Evolutionary conservation across 1,140 invertebrate genomes (phyloP).

Genomic region (Lordiphosa collinella): DNA sequence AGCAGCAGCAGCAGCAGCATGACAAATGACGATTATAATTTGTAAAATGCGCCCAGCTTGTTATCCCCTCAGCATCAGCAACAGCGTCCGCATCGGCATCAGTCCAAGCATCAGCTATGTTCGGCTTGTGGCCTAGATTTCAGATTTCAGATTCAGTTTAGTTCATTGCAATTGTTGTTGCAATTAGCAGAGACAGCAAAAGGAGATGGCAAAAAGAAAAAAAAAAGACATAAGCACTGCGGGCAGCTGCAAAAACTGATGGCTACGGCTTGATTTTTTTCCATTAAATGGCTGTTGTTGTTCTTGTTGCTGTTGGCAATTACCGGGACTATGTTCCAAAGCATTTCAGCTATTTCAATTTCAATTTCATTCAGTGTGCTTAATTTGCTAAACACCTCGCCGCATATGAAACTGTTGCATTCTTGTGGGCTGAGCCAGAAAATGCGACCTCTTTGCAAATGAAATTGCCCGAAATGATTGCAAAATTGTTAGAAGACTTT

Average conservation of each 20-base stretch:
- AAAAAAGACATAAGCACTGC: slow-evolving; percentile 48
- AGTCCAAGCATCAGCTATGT: slow-evolving; percentile 7
- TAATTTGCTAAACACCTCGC: slow-evolving; percentile 52
- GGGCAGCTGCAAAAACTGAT: slow-evolving; percentile 47
- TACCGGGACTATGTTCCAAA: slow-evolving; percentile 46
- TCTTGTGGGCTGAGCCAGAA: slow-evolving; percentile 18
- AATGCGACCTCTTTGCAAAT: slow-evolving; percentile 5
- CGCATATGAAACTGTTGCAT: slow-evolving; percentile 20
- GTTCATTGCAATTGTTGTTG: slow-evolving; percentile 71
- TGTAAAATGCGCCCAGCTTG: slow-evolving; percentile 73
- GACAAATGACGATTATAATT: slow-evolving; percentile 77
- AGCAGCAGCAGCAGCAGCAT: slow-evolving; percentile 20
- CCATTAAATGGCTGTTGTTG: slow-evolving; percentile 38
- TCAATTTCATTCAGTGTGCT: slow-evolving; percentile 17
- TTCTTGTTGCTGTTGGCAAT: slow-evolving; percentile 47
- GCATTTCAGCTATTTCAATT: slow-evolving; percentile 42
- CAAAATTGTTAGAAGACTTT: not conserved
- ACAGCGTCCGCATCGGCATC: not conserved
- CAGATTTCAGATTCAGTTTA: slow-evolving; percentile 64
- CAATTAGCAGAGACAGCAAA: slow-evolving; percentile 61
- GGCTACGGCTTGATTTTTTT: slow-evolving; percentile 64
- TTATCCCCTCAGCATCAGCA: slow-evolving; percentile 44
- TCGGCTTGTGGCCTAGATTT: slow-evolving; percentile 48
- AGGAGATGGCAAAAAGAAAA: slow-evolving; percentile 8
- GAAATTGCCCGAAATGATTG: not conserved